A percentile compares a stretch with the other conserved stretches of the same genome.
These are phyloP conservation scores for Mugil cephalus DNA, from an alignment of 2,113 vertebrate species.

Conservation along the genomic window DNA sequence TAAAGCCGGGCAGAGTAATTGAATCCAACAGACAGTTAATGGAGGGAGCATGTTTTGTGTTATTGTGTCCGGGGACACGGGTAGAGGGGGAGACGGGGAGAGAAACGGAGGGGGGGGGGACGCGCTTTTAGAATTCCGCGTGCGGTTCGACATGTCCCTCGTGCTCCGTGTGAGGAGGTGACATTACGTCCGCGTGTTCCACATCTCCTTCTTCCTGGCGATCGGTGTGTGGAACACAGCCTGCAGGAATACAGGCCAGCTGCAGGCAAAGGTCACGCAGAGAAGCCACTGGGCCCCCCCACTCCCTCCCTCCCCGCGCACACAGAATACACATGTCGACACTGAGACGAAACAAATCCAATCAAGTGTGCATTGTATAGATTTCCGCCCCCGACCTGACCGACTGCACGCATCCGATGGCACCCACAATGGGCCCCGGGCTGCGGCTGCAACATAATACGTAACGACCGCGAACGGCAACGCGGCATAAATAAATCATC, in stretches of 20 bases:
- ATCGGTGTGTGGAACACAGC: conserved; percentile 70
- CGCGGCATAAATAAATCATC: conserved; percentile 43
- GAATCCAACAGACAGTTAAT: conserved; percentile 74
- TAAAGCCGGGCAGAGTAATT: conserved; percentile 68
- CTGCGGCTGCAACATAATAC: conserved; percentile 22
- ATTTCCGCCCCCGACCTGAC: conserved; percentile 40
- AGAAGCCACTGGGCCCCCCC: conserved; percentile 33
- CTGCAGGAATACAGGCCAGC: conserved; percentile 65
- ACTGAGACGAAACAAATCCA: conserved; percentile 45
- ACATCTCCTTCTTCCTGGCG: conserved; percentile 52
- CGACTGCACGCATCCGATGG: conserved; percentile 14
- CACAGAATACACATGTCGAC: conserved; percentile 53
- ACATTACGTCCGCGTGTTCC: conserved; percentile 74
- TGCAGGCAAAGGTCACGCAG: conserved; percentile 75
- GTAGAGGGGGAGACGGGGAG: conserved; percentile 29
- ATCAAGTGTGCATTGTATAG: conserved; percentile 48
- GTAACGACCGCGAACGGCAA: conserved; percentile 27
- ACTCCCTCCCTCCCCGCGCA: no score
- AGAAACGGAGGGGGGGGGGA: not conserved
- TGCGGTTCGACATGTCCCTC: conserved; percentile 65
- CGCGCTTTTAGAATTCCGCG: conserved; percentile 72
- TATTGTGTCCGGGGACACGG: conserved; percentile 56
- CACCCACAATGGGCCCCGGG: conserved; percentile 24
- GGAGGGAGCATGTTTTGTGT: conserved; percentile 54
- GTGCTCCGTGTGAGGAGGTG: conserved; percentile 70